phyloP scores from a whole-genome alignment of 2,797 vertebrate genomes.

The Xenops minutus region DNA sequence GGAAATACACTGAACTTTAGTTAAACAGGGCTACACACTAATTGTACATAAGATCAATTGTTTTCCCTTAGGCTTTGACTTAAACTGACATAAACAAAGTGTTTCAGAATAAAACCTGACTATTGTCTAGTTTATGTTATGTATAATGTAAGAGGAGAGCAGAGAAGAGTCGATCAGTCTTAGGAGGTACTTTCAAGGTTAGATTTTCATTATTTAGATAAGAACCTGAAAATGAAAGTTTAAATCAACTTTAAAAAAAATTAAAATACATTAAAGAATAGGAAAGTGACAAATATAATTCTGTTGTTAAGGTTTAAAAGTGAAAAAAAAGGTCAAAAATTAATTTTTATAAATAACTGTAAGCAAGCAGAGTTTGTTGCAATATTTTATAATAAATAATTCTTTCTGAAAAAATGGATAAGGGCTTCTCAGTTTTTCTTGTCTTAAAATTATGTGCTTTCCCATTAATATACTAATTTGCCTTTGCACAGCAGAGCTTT shows the following conservation, averaged over 20 bases:
- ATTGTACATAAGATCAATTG: not conserved
- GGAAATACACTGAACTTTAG: not conserved
- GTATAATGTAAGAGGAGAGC: not conserved
- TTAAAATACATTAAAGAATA: not conserved
- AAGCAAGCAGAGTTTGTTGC: not conserved
- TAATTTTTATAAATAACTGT: not conserved
- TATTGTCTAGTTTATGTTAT: not conserved
- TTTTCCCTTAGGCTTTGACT: not conserved
- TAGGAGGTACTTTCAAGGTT: not conserved
- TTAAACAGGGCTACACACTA: not conserved
- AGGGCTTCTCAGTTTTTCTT: not conserved
- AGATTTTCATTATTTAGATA: not conserved
- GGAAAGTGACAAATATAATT: not conserved
- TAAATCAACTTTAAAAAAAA: conserved; percentile 5
- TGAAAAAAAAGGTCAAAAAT: not conserved
- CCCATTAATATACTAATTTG: conserved; percentile 13
- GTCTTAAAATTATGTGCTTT: not conserved
- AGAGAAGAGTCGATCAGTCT: not conserved
- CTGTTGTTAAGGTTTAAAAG: not conserved
- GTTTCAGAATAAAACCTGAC: not conserved
- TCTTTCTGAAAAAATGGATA: not conserved
- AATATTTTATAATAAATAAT: not conserved
- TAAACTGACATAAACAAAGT: not conserved
- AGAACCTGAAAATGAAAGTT: conserved; percentile 8
- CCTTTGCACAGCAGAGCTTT: conserved; percentile 9